These are phyloP conservation scores for Brassicogethes aeneus DNA, from an alignment of 2,888 invertebrate species.

Conservation along the genomic window DNA sequence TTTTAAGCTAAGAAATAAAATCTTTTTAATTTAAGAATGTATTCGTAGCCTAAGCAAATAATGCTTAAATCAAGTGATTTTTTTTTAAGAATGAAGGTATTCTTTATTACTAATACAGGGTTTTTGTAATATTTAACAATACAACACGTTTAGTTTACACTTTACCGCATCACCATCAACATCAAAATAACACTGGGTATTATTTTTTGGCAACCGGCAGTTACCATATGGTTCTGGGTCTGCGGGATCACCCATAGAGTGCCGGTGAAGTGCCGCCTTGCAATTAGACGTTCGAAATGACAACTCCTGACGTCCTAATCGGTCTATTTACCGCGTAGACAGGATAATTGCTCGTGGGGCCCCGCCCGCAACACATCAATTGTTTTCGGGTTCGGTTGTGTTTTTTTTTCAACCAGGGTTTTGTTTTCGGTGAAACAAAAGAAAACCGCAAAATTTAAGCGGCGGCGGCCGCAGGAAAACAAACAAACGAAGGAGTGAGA, in stretches of 20 bases:
- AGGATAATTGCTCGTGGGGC: slow-evolving; percentile 28
- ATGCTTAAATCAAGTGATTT: too few relatives aligned
- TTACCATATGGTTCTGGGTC: neutral
- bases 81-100: too few relatives aligned
- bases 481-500: too few relatives aligned
- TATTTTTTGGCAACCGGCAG: neutral
- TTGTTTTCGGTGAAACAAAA: neutral
- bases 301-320: slow-evolving; percentile 33
- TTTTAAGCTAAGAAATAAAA: too few relatives aligned
- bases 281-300: slow-evolving; percentile 30
- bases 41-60: too few relatives aligned
- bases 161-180: too few relatives aligned
- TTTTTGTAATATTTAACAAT: too few relatives aligned
- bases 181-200: too few relatives aligned
- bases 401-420: slow-evolving; percentile 7
- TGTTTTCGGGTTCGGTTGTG: slow-evolving; percentile 13
- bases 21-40: too few relatives aligned
- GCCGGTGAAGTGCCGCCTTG: slow-evolving; percentile 24
- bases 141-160: too few relatives aligned
- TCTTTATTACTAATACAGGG: too few relatives aligned
- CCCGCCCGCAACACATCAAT: slow-evolving; percentile 23
- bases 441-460: neutral
- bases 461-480: neutral
- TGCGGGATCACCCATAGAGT: neutral
- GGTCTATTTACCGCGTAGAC: slow-evolving; percentile 25